Percentiles rank a stretch among this genome's conserved stretches.
These are phyloP conservation scores for Patella ulyssiponensis DNA, from an alignment of 2,888 invertebrate genomes.

Conservation along the genomic window DNA sequence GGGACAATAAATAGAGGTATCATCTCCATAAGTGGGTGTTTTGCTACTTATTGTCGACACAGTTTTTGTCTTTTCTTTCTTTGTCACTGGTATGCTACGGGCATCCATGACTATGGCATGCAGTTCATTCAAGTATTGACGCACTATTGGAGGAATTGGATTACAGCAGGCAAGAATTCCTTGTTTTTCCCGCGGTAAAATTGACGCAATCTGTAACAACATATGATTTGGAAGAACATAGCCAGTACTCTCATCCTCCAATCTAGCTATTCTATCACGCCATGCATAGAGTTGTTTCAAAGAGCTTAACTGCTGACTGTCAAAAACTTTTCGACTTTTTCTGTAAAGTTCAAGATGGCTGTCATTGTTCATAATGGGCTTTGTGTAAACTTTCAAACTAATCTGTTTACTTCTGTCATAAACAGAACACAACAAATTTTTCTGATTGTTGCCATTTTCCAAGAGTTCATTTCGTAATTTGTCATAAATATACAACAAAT, in stretches of 20 bases:
- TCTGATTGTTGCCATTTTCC: conserved; percentile 76
- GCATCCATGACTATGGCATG: conserved; percentile 79
- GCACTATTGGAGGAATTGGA: conserved; percentile 87
- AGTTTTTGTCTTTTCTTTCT: conserved; percentile 34
- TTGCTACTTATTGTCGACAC: background rate
- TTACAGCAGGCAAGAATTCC: conserved; percentile 94
- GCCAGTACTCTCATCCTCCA: conserved; percentile 91
- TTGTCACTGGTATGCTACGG: conserved; percentile 50
- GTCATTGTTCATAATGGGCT: conserved; percentile 80
- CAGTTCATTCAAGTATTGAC: conserved; percentile 75
- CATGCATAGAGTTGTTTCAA: conserved; percentile 86
- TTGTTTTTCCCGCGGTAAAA: conserved; percentile 90
- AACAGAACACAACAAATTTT: conserved; percentile 80
- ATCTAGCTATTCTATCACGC: conserved; percentile 88
- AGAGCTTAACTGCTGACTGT: conserved; percentile 87
- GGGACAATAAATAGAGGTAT: background rate
- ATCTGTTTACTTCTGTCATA: conserved; percentile 83
- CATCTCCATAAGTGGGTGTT: background rate
- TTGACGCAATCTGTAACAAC: conserved; percentile 90
- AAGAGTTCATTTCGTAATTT: conserved; percentile 83
- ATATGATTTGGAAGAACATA: conserved; percentile 97
- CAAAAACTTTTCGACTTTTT: conserved; percentile 85
- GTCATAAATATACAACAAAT: conserved; percentile 90
- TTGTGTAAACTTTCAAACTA: conserved; percentile 85
- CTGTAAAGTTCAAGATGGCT: conserved; percentile 84